Evolutionary conservation across 2,797 vertebrate genomes (phyloP).

Genomic region (Numenius phaeopus): DNA sequence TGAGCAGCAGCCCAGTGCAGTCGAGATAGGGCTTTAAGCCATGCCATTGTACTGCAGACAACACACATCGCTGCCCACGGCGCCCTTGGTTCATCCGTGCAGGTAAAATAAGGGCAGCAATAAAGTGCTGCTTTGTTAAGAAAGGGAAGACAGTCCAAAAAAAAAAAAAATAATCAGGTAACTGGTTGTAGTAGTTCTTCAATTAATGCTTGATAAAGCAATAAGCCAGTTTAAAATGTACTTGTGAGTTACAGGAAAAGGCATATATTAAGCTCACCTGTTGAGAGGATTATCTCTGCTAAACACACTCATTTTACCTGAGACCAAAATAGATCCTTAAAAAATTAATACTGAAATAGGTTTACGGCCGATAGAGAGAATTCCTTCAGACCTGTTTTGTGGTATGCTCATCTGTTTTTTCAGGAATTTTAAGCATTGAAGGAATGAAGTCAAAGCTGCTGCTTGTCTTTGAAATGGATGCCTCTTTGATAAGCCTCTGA

Average conservation of each 20-base stretch:
- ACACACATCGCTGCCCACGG: background rate
- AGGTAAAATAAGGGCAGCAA: constrained; percentile 4
- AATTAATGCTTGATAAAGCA: constrained; percentile 43
- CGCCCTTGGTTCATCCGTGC: background rate
- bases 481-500: constrained; percentile 74
- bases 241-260: constrained; percentile 7
- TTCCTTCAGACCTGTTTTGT: constrained; percentile 59
- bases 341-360: constrained; percentile 43
- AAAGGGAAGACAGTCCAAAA: background rate
- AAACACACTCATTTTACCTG: constrained; percentile 43
- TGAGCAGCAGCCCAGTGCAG: background rate
- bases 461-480: constrained; percentile 71
- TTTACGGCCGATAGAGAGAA: constrained; percentile 15
- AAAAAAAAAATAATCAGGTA: background rate
- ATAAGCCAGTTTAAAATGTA: constrained; percentile 1
- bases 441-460: constrained; percentile 70
- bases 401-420: constrained; percentile 52
- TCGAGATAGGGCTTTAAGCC: background rate
- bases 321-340: constrained; percentile 57
- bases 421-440: constrained; percentile 62
- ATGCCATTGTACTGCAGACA: background rate
- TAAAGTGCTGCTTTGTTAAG: background rate
- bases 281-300: constrained; percentile 68
- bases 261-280: constrained; percentile 58
- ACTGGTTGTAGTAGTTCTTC: constrained; percentile 33